Conservation (phyloP, 2,888 invertebrate species). For the Graphium colonna region DNA sequence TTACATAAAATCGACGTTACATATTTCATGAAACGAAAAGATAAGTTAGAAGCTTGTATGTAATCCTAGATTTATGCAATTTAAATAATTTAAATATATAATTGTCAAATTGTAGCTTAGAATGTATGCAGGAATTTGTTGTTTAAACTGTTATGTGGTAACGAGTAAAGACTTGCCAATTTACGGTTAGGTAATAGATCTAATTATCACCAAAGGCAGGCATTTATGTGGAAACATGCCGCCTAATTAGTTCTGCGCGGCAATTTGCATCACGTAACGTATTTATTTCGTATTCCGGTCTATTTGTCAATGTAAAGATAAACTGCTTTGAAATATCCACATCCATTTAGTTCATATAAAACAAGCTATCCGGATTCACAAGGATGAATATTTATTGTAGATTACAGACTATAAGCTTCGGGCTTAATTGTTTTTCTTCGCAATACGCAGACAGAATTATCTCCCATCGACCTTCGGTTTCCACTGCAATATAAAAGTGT, state of each 20-base stretch:
- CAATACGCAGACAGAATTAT: constrained; percentile 49
- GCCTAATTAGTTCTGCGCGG: constrained; percentile 5
- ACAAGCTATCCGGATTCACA: too few relatives aligned
- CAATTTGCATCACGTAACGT: constrained; percentile 2
- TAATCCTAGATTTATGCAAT: too few relatives aligned
- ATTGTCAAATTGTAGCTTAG: neutral
- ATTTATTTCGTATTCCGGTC: constrained; percentile 15
- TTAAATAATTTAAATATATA: neutral
- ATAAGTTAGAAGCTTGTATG: too few relatives aligned
- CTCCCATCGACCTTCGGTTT: constrained; percentile 64
- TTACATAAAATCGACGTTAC: too few relatives aligned
- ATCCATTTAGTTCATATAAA: too few relatives aligned
- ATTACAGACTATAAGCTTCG: too few relatives aligned
- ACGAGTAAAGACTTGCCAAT: constrained; percentile 3
- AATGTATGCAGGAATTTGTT: constrained; percentile 11
- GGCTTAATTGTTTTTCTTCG: too few relatives aligned
- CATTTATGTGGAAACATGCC: constrained; percentile 11
- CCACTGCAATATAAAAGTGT: constrained; percentile 61
- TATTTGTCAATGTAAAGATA: constrained; percentile 6
- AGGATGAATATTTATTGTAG: too few relatives aligned
- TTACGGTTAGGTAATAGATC: constrained; percentile 13
- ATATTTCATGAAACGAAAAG: too few relatives aligned
- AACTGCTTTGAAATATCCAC: constrained; percentile 2
- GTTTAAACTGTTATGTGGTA: constrained; percentile 1
- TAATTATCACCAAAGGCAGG: constrained; percentile 14